Base-by-base conservation (phyloP, 2,797 vertebrate species). In the Phyllotis vaccarum region DNA sequence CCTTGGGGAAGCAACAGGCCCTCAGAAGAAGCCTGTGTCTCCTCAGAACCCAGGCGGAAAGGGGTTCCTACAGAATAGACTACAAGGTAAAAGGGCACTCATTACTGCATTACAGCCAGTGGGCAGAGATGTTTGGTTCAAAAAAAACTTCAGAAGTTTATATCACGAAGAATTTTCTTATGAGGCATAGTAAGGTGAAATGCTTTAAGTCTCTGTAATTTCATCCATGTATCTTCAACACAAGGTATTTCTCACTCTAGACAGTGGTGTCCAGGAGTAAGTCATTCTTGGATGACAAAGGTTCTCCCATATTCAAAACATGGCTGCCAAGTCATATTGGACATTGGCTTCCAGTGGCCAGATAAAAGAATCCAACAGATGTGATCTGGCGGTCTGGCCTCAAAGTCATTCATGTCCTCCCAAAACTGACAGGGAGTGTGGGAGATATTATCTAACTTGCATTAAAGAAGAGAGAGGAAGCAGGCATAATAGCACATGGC, bases 281-380 rank as follows among this genome's bases (percentile, higher is more conserved):
- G 54, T 90, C 72, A 91, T 68, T 75, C n/a, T 68, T 88, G 34
- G 11, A 83, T 90, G 74, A 89, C 10, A 34, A 81, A 88, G 75
- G 31, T 34, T 75, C 76, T 72, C 40, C 52, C 80, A 49, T 87
- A 12, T 87, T 82, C 49, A 90, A n/a, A 21, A 56, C 6, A 4
- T 37, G 72, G 70, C 66, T 87, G 83, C 81, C n/a, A 85, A 79
- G 12, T 79, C 72, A 88, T 74, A 46, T 13, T 37, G 46, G 37
- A 34, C 52, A 5, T 52, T 91, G 49, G 17, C 8, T 86, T 72
- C 52, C 21, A 46, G 68, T 22, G 43, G 16, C 76, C 78, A 56
- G 60, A 66, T 40, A 60, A 29, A 60, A 86, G 22, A 68, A 87
- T 74, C 68, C 43, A 60, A 31, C 24, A 37, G 80, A 17, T 89